Conservation (phyloP, 1,140 invertebrate genomes). For the Cecropterus lyciades region DNA sequence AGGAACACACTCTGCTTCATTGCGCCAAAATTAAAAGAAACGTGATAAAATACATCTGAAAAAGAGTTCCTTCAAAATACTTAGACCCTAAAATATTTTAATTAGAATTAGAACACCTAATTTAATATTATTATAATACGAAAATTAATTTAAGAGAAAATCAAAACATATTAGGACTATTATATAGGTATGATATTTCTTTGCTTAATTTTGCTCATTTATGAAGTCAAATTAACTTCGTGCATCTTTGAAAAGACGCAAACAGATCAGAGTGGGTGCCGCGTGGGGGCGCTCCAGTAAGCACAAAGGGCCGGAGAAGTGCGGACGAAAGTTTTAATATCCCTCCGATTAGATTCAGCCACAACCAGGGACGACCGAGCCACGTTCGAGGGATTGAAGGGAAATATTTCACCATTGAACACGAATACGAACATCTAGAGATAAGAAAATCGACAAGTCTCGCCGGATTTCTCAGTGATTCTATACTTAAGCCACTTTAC, state of each 20-base stretch:
- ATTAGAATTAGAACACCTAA: too few relatives aligned
- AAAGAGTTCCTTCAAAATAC: slow-evolving; percentile 7
- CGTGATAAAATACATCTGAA: slow-evolving; percentile 36
- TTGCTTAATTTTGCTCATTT: slow-evolving; percentile 35
- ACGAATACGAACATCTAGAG: slow-evolving; percentile 64
- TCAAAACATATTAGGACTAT: too few relatives aligned
- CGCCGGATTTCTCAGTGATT: slow-evolving; percentile 44
- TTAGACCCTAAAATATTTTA: too few relatives aligned
- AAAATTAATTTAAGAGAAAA: too few relatives aligned
- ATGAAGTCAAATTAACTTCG: slow-evolving; percentile 55
- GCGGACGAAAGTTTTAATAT: slow-evolving; percentile 81
- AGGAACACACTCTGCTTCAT: slow-evolving; percentile 60
- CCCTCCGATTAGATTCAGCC: slow-evolving; percentile 78
- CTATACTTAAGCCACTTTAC: slow-evolving; percentile 12
- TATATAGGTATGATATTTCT: too few relatives aligned
- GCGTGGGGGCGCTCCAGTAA: slow-evolving; percentile 51
- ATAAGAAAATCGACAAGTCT: slow-evolving; percentile 63
- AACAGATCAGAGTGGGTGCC: slow-evolving; percentile 44
- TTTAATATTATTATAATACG: too few relatives aligned
- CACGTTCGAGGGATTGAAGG: slow-evolving; percentile 59
- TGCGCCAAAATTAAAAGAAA: slow-evolving; percentile 63
- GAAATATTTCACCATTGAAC: slow-evolving; percentile 71
- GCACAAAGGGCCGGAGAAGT: slow-evolving; percentile 66
- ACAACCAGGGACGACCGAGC: slow-evolving; percentile 58
- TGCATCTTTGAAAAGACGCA: slow-evolving; percentile 54